Conservation (phyloP, 2,113 vertebrate species). For the Phainopepla nitens region DNA sequence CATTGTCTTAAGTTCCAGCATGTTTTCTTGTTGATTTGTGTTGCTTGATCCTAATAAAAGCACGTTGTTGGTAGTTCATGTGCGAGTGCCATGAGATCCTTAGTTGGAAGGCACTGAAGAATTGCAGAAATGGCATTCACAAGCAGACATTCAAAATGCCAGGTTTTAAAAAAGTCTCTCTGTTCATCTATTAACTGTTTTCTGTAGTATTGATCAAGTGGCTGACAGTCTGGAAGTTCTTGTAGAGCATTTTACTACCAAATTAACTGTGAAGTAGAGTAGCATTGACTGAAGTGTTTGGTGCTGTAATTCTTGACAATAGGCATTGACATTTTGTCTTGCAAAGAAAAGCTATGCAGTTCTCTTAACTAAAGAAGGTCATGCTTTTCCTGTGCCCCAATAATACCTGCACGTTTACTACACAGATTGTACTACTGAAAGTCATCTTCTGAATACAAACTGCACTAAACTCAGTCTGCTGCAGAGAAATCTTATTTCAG, state of each 20-base stretch:
- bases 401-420: background rate
- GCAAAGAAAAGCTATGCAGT: slow-evolving; percentile 47
- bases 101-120: slow-evolving; percentile 18
- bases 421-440: slow-evolving; percentile 65
- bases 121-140: background rate
- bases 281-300: slow-evolving; percentile 62
- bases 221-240: slow-evolving; percentile 35
- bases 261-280: slow-evolving; percentile 65
- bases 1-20: slow-evolving; percentile 1
- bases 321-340: slow-evolving; percentile 54
- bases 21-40: slow-evolving; percentile 22
- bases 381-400: background rate
- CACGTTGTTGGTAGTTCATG: background rate
- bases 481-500: slow-evolving; percentile 22
- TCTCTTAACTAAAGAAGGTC: background rate
- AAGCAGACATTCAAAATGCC: background rate
- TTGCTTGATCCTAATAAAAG: background rate
- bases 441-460: slow-evolving; percentile 45
- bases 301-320: slow-evolving; percentile 58
- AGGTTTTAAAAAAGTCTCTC: background rate
- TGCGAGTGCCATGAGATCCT: slow-evolving; percentile 41
- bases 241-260: slow-evolving; percentile 54
- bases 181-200: background rate
- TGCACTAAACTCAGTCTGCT: slow-evolving; percentile 60
- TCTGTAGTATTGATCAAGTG: slow-evolving; percentile 15